Conservation (phyloP, 2,113 vertebrate genomes). For the Halcyon senegalensis region DNA sequence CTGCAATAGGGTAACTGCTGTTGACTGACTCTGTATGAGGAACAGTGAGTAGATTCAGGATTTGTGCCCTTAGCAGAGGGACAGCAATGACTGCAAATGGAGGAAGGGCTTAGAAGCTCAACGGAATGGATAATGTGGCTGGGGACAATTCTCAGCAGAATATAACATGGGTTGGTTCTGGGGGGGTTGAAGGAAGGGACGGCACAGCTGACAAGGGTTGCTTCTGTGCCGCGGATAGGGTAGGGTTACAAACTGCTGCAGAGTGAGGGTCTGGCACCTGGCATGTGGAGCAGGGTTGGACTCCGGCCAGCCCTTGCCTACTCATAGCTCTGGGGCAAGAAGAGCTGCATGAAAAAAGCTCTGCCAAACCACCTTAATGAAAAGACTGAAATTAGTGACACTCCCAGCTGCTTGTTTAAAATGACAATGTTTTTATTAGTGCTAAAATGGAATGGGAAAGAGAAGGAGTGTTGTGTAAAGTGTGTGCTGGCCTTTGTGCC, state of each 20-base stretch:
- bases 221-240: not conserved
- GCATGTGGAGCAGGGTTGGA: not conserved
- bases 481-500: slow-evolving; percentile 61
- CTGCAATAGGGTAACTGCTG: not conserved
- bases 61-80: not conserved
- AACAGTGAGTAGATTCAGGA: not conserved
- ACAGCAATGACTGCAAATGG: not conserved
- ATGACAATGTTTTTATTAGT: slow-evolving; percentile 66
- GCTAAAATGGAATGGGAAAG: slow-evolving; percentile 47
- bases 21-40: not conserved
- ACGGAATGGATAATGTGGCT: not conserved
- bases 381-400: slow-evolving; percentile 39
- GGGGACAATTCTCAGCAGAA: not conserved
- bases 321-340: not conserved
- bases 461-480: slow-evolving; percentile 70
- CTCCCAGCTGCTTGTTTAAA: slow-evolving; percentile 64
- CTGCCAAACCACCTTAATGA: slow-evolving; percentile 43
- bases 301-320: not conserved
- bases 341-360: not conserved
- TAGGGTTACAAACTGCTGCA: not conserved
- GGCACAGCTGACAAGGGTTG: not conserved
- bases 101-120: not conserved
- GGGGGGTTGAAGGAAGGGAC: not conserved
- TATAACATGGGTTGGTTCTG: not conserved
- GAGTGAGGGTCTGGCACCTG: not conserved